Evolutionary conservation across 2,113 vertebrate genomes (phyloP), one percentile per base, ranked within the genome.

Genomic region (Ailuropoda melanoleuca): DNA sequence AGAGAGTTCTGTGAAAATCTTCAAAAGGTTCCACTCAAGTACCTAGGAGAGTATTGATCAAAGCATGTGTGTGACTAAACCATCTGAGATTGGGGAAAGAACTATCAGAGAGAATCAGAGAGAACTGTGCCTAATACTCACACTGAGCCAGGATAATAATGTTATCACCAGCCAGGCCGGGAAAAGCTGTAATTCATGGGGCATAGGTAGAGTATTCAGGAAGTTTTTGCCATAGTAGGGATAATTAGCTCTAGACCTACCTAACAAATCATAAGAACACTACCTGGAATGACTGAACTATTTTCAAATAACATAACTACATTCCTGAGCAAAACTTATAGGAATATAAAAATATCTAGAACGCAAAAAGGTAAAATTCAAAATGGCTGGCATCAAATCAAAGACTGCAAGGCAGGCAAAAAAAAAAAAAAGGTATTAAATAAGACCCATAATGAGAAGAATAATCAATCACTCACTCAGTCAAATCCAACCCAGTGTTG

Each of bases 201-300:
- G 37, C 46, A 78, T 12, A 12, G 11, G 26, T 66, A 88, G 19
- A 93, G 29, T 88, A 84, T 37, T 88, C 43, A 66, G 68, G 68
- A 94, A 91, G 66, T 75, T 75, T 26, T 64, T 90, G 19, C 24
- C 83, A 88, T 58, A 83, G 62, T 46, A 58, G 17, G 43, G 29
- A 86, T 70, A 88, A 48, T 80, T 92, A 68, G 39, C 58, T 82
- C 13, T 56, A 90, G 13, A 93, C 4, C 43, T 68, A 26, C 15
- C 23, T 90, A 62, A 77, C 23, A 88, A 78, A 56, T 86, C n/a
- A 82, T 70, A 83, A 95, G 95, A 96, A 26, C 14, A 68, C 93
- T 90, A 55, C 2, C 58, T 90, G 43, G 90, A 90, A 81, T 77
- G 18, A 62, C 24, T 55, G 19, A 90, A 64, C 13, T 70, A 3